These are phyloP conservation scores for Drosophila funebris DNA, from an alignment of 1,140 invertebrate species.

Conservation along the genomic window DNA sequence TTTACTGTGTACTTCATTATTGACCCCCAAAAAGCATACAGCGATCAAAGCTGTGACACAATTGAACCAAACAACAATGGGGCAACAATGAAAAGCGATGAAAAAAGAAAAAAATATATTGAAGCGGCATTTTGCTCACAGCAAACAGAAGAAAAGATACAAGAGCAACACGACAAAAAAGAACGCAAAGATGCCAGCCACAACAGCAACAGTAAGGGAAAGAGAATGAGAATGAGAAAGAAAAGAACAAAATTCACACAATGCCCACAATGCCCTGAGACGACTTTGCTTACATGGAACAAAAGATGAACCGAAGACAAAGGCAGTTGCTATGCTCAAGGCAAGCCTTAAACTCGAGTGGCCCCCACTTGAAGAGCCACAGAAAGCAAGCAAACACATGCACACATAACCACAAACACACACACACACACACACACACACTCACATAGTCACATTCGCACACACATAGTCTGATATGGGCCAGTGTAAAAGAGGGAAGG, in stretches of 20 bases:
- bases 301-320: slow-evolving; percentile 76
- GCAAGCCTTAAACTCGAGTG: slow-evolving; percentile 68
- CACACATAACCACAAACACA: background rate
- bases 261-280: slow-evolving; percentile 64
- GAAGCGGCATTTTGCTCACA: slow-evolving; percentile 40
- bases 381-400: slow-evolving; percentile 21
- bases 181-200: slow-evolving; percentile 21
- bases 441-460: too few species aligned
- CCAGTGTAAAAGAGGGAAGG: slow-evolving; percentile 49
- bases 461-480: background rate
- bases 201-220: slow-evolving; percentile 21
- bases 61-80: slow-evolving; percentile 63
- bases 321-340: slow-evolving; percentile 69
- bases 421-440: slow-evolving; percentile 1
- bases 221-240: slow-evolving; percentile 14
- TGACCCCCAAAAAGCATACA: slow-evolving; percentile 58
- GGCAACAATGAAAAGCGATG: slow-evolving; percentile 22
- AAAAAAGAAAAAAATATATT: slow-evolving; percentile 25
- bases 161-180: slow-evolving; percentile 7
- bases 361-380: slow-evolving; percentile 53
- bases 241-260: slow-evolving; percentile 48
- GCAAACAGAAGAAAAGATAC: slow-evolving; percentile 26
- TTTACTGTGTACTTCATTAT: slow-evolving; percentile 60
- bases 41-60: slow-evolving; percentile 67
- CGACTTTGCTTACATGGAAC: slow-evolving; percentile 47